Base-by-base conservation (phyloP, 1,140 invertebrate genomes). In the Papilio helenus region DNA sequence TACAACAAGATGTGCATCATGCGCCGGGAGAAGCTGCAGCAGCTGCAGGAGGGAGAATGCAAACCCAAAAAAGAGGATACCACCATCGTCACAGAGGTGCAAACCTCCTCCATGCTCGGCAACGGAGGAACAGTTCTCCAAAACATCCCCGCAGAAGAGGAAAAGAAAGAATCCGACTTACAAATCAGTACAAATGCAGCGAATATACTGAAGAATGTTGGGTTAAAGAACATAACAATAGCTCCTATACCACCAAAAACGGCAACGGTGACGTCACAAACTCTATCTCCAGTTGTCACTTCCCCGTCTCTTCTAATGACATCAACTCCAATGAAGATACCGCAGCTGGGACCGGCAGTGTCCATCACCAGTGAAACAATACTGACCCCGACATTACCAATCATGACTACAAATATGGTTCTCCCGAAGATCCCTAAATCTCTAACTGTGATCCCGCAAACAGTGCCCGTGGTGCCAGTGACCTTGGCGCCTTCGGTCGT, bases 351-450 rank as follows among this genome's bases (percentile, higher is more conserved):
- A 7, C 83, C 91, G 0, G 81, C 92, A 0, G 88, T 92, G 29
- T 89, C 91, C 0, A 88, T 93, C 2, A 89, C 88, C 1, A 86
- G 86, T 42, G 90, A 91, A 14, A 85, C 88, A 2, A 76, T 88
- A 1, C 71, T 85, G 9, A 81, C 79, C 0, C 83, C 85, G 1
- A 84, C 55, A 8, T 26, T 86, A n/a, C 85, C 87, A 1, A 80
- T 86, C 2, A 80, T 87, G 74, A 23, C 83, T 0, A 34, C 84
- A 0, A 81, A 82, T 14, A 85, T 91, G 79, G 39, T 87, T 20
- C 92, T 97, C 93, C 96, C 97, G 68, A 97, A 97, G 92, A 97
- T 97, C 86, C 97, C 97, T 14, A 97, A 97, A 89, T 97, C 96
- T 1, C 88, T 97, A 61, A 97, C 97, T 3, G 96, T 97, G 76